Evolutionary conservation across 2,797 vertebrate species (phyloP), one percentile per base, ranked within the genome.

Genomic region (Botia kubotai): DNA sequence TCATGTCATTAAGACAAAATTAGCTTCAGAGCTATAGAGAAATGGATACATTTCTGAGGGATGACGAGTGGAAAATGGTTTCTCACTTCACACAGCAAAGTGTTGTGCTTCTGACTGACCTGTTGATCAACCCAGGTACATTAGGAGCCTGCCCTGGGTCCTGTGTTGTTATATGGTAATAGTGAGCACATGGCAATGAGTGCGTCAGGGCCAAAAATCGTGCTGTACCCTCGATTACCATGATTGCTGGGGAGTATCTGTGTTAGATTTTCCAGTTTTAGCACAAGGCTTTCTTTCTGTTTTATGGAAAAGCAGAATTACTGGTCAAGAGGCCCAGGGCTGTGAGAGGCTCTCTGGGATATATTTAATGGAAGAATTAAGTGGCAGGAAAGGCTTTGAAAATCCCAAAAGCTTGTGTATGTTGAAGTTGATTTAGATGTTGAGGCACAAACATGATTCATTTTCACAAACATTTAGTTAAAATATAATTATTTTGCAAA

Each of bases 221-320:
- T 26, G 60, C 48, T 72, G 21, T 67, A 73, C 68, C 36, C 62
- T 36, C 8, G 2, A 53, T 75, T 79, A 60, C 43, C 57, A 63
- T 33, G 65, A 79, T 63, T 70, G 76, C 71, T 69, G 71, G 52
- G 21, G 57, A 71, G 66, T 26, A 70, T 83, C 78, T 33, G 29
- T 60, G 53, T 52, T 72, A 60, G 66, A 75, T 80, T 80, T 84
- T 70, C 79, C 74, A 23, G 1, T 71, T 66, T 79, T 57, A 60
- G 82, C 63, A 75, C 77, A 81, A 81, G 23, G 63, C 57, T 62
- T 74, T 53, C 79, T 84, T 81, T 83, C 60, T 80, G 73, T 66
- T 77, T 81, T 53, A 65, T 67, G 71, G 71, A 74, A 68, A 58
- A 39, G 21, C 29, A 46, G 6, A 77, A 67, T 70, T 72, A 46